Base-by-base conservation (phyloP, 2,113 vertebrate species). In the Nothocercus julius region DNA sequence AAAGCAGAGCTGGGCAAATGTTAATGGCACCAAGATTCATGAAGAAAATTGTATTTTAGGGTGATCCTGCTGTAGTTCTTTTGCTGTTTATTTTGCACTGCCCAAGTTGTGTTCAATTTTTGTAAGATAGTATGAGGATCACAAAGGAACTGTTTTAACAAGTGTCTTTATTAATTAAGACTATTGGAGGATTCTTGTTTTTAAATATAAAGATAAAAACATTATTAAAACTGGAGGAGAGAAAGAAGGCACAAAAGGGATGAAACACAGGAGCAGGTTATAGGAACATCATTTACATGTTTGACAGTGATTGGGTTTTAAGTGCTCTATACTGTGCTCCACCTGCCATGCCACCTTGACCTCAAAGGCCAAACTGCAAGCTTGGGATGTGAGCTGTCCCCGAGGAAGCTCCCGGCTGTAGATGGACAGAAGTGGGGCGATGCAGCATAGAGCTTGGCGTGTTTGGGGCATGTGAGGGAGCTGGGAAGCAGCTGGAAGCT, bases 1-100 rank as follows among this genome's bases (percentile, higher is more conserved):
- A 87, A 80, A 90, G 79, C 5, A 22, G 54, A 78, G 59, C 67
- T 63, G 28, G 72, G 25, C 15, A 63, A 85, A 94, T 81, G 32
- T 68, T 94, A 91, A 59, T 7, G 21, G 28, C 61, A 93, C 14
- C 34, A 53, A 81, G 64, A 61, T 12, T 83, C 25, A 25, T 2
- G 5, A 59, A 40, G n/a, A 83, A 85, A 93, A 85, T 59, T 16
- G n/a, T 1, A 3, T 20, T 75, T 74, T 5, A 7, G 9, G 19
- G 44, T 66, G 18, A 67, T 24, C 18, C 12, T 76, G 30, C 18
- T 67, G 21, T 8, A 77, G n/a, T 81, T 85, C 76, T 53, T 92
- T 85, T 91, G 42, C 34, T 11, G 44, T 9, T 76, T 49, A 63
- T 47, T 18, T 42, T 40, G 18, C 32, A 80, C 12, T 7, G 87